Evolutionary conservation across 1,140 invertebrate species (phyloP), one percentile per base, ranked within the genome.

Genomic region (Diabrotica undecimpunctata): DNA sequence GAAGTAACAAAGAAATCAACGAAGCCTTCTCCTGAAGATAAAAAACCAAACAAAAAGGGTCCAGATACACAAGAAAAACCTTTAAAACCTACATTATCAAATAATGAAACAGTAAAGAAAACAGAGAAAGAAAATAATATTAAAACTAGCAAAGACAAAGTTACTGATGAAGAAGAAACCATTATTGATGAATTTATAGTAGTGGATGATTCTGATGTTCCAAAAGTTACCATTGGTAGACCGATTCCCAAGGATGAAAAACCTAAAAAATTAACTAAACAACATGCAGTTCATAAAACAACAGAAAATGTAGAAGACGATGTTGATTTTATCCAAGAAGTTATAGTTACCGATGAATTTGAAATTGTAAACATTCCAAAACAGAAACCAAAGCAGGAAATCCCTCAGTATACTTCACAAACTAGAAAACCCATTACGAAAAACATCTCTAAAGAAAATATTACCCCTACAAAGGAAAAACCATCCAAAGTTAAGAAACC

Each of bases 11-110:
- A 51, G 53, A n/a, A 62, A 50, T 60, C 54, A 7, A 35, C 54
- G n/a, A 58, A 65, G 7, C 57, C 64, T n/a, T 65, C 12, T 61
- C 64, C 53, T 50, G 65, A 46, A 50, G 62, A 62, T 12, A 35
- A 25, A 14, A 61, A n/a, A 37, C 35, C 60, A 12, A 59, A 7
- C 14, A 66, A 57, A 53, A 1, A 10, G 12, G 39, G 10, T 1
- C 60, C 59, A 25, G 36, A 61, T 35, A 65, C 41, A 41, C 63
- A 12, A 6, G 36, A 25, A 55, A 8, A 55, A 10, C 25, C 25
- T 25, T 25, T 25, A 25, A 25, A 25, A 25, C 25, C n/a, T n/a
- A n/a, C n/a, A n/a, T n/a, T n/a, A n/a, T n/a, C 25, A 25, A 25
- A 25, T 25, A 25, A 25, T 1, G 25, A 25, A 25, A 25, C 25